These are phyloP conservation scores for Lutraria rhynchaena DNA, from an alignment of 1,140 invertebrate species.

Conservation along the genomic window DNA sequence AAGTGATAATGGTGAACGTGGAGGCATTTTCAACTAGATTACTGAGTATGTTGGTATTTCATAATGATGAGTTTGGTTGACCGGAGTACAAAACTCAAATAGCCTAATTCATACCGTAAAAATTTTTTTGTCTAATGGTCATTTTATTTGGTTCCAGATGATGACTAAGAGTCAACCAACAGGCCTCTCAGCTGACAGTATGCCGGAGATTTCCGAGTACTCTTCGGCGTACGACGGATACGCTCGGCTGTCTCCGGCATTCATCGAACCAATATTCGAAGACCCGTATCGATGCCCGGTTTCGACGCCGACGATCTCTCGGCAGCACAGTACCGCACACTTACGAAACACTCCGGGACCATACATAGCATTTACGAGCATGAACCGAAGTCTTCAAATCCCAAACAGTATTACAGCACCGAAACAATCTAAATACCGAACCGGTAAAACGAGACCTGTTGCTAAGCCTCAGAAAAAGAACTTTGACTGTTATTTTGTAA, in stretches of 20 bases:
- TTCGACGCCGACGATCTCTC: constrained; percentile 39
- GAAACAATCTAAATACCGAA: constrained; percentile 12
- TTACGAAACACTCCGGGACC: not conserved
- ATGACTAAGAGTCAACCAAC: too few relatives aligned
- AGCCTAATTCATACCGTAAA: too few relatives aligned
- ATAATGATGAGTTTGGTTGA: too few relatives aligned
- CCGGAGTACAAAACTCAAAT: too few relatives aligned
- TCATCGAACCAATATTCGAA: not conserved
- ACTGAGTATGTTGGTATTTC: too few relatives aligned
- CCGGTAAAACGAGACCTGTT: constrained; percentile 7
- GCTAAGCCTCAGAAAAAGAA: constrained; percentile 54
- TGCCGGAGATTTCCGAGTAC: too few relatives aligned
- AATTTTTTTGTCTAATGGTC: too few relatives aligned
- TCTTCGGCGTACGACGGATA: constrained; percentile 3
- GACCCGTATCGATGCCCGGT: constrained; percentile 56
- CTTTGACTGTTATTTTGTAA: constrained; percentile 56
- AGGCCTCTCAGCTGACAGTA: too few relatives aligned
- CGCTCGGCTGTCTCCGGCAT: constrained; percentile 2
- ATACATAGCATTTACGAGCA: constrained; percentile 38
- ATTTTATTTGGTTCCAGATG: too few relatives aligned
- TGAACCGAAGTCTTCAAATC: constrained; percentile 49
- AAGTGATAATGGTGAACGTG: too few relatives aligned
- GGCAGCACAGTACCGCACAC: not conserved
- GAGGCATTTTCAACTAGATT: too few relatives aligned
- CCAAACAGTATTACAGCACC: constrained; percentile 17